Conservation (phyloP, 2,113 vertebrate species). For the Pongo abelii region DNA sequence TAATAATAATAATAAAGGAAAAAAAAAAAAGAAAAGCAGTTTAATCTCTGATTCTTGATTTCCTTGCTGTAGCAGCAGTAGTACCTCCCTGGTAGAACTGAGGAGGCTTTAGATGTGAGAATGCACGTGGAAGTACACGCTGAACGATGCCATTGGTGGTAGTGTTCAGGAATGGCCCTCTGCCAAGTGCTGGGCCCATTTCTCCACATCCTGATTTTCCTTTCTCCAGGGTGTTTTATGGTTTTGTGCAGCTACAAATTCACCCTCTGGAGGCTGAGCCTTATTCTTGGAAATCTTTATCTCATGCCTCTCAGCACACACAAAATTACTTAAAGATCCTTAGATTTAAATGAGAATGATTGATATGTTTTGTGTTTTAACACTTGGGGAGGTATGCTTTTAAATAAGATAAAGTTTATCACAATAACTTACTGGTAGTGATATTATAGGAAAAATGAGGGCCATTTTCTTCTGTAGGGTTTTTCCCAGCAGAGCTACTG, state of each 20-base stretch:
- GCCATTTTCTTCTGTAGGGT: not conserved
- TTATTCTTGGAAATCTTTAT: not conserved
- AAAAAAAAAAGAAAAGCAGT: not conserved
- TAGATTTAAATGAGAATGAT: not conserved
- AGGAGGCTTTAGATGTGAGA: not conserved
- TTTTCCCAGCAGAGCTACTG: not conserved
- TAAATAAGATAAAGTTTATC: not conserved
- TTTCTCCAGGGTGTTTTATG: not conserved
- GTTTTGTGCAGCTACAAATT: not conserved
- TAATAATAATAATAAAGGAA: too few species aligned
- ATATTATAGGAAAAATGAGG: not conserved
- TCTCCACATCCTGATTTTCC: too few species aligned
- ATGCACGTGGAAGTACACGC: fast-evolving
- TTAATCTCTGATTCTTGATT: not conserved
- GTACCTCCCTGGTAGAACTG: not conserved
- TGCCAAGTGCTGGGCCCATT: fast-evolving
- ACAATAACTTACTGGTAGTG: not conserved
- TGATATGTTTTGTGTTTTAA: not conserved
- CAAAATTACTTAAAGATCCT: not conserved
- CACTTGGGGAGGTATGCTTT: not conserved
- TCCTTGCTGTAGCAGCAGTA: not conserved
- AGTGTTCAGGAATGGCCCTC: not conserved
- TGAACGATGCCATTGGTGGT: fast-evolving
- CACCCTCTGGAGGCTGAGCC: not conserved
- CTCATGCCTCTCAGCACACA: not conserved